Base-by-base conservation (phyloP, 2,797 vertebrate species). In the Scolopax bukidnonensis region DNA sequence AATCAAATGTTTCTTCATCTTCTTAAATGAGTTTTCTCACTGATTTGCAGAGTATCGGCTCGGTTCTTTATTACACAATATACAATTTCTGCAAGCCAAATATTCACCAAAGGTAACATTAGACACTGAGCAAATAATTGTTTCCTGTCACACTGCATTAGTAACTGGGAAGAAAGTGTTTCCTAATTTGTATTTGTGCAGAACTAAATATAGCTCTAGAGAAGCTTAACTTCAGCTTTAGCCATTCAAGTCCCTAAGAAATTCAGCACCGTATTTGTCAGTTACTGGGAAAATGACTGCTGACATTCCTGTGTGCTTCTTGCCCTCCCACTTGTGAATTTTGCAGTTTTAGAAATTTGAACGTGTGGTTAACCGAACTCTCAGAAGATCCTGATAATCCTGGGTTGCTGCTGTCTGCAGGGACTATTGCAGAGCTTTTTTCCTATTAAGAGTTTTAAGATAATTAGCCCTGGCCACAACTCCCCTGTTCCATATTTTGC, bases 51-150 rank as follows among this genome's bases (percentile, higher is more conserved):
- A 89, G 47, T 93, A 83, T 80, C 68, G n/a, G 8, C 40, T 92
- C 56, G 32, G 17, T 83, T 94, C 60, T 80, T 89, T 89, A 68
- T 93, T 94, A 68, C 64, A 74, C 47, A 41, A 13, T 38, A 64
- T 33, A 57, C 48, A 67, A 1, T 87, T 93, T 90, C 75, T 93
- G 38, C 78, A 88, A 90, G 48, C 60, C 65, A 92, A 76, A 75
- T 92, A 41, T 43, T 95, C 89, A 93, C 92, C 91, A 94, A 92
- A 96, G 93, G 90, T 95, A 97, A 64, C 86, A 83, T 95, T 95
- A 95, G 92, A 94, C 90, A 71, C 75, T 77, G 78, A 96, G 81
- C 64, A 89, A 95, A 57, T 96, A 96, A 92, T 96, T 95, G 90
- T 93, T 94, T 96, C 89, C 75, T 92, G 95, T 92, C 95, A 91